Base-by-base conservation (phyloP, 2,113 vertebrate species). In the Grammomys dolichurus region DNA sequence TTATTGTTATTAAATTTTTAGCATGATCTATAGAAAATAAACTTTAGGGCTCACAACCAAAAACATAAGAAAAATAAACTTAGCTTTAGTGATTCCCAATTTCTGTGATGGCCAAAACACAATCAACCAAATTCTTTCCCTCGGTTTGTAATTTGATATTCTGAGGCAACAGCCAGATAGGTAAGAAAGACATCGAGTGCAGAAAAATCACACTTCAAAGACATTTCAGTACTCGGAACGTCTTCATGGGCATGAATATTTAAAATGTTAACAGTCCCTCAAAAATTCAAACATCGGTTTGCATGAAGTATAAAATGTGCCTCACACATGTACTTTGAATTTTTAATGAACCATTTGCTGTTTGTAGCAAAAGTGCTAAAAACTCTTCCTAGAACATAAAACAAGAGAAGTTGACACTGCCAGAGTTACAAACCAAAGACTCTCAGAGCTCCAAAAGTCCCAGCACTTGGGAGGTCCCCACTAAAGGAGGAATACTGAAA, bases 281-380 rank as follows among this genome's bases (percentile, higher is more conserved):
- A 90, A 95, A 95, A 90, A 90, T 80, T 93, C 90, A 72, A 60
- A 77, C 46, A 93, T n/a, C 70, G 90, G 58, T 95, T 63, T 72
- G 84, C n/a, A 85, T 22, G 72, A 43, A 94, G 22, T 51, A 82
- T 81, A 91, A 96, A 97, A 97, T 96, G 54, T 95, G 70, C 46
- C 90, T 92, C 78, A 85, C 60, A 91, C 13, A 51, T 89, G 76
- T 48, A 92, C 89, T 93, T 56, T 86, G 80, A 91, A 87, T 97
- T 95, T 97, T 95, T 85, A 95, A 93, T 73, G 76, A 97, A 88
- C 80, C 26, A 17, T 91, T 93, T 96, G 69, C 89, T 88, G 1
- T 92, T 89, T 89, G 31, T 81, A 94, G 77, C 60, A 97, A 90
- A 96, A 33, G 43, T 73, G 60, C 65, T 90, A 67, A 96, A 88